Evolutionary conservation across 2,113 vertebrate genomes (phyloP), one percentile per base, ranked within the genome.

Genomic region (Axis porcinus): DNA sequence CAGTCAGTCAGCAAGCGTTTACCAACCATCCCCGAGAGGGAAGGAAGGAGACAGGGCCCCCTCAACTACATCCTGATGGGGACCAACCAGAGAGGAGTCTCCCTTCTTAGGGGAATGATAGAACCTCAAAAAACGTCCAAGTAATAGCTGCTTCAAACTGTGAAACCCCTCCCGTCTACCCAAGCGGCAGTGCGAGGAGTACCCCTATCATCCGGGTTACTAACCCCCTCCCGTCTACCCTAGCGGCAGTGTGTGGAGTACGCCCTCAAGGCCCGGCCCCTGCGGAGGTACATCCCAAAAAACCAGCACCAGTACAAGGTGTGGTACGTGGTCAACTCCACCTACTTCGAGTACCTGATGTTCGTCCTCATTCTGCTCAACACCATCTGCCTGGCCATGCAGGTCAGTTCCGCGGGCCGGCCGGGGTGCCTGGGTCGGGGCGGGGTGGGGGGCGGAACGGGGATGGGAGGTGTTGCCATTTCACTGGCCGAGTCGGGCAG

Each of bases 301-400:
- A 99, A 99, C 98, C 99, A 99, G 47, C 99, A 99, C 98, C 99
- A 99, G 98, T 99, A 99, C 99, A 99, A 99, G 98, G 99, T 99
- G 87, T 99, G 99, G 99, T 99, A 99, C 15, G 99, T 99, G 99
- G 99, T 99, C 98, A 99, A 99, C 99, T 99, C 99, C 98, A 99
- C 99, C 98, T 99, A 99, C 99, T 99, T 99, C 91, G 99, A 99
- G 93, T 99, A 99, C 99, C 99, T 99, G 99, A 99, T 99, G 99
- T 99, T 99, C 92, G 99, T 99, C 55, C 99, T 99, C 98, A 99
- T 99, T 99, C 99, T 99, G 91, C 99, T 99, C 97, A 99, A 99
- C 99, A 99, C 99, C 98, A 99, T 99, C 99, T 99, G 99, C 98
- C 98, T 99, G 99, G 99, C 99, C 98, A 99, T 99, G 99, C 99